Evolutionary conservation across 1,140 invertebrate species (phyloP).

Genomic region (Penaeus vannamei): DNA sequence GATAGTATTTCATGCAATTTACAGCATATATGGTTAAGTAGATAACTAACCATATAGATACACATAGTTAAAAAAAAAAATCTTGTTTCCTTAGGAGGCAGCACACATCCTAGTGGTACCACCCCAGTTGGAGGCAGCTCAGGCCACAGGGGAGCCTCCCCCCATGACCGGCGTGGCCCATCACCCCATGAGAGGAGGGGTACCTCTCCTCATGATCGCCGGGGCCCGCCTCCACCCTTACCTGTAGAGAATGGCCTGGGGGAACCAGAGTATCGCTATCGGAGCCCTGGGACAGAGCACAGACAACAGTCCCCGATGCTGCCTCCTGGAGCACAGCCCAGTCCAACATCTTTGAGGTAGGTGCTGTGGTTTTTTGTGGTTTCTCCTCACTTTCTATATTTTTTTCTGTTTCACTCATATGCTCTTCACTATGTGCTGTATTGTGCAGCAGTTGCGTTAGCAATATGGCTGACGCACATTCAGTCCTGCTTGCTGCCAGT

Average conservation of each 20-base stretch:
- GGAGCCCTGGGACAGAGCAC: constrained; percentile 57
- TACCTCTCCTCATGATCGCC: constrained; percentile 63
- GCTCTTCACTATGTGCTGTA: background rate
- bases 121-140: constrained; percentile 17
- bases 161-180: constrained; percentile 60
- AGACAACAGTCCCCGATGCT: constrained; percentile 64
- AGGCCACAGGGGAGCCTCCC: constrained; percentile 62
- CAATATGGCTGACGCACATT: too few relatives aligned
- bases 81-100: too few relatives aligned
- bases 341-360: constrained; percentile 51
- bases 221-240: constrained; percentile 49
- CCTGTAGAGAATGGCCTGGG: constrained; percentile 55
- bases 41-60: too few relatives aligned
- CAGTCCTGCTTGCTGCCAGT: too few relatives aligned
- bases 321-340: constrained; percentile 61
- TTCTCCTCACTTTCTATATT: background rate
- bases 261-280: constrained; percentile 57
- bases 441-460: too few relatives aligned
- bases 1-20: background rate
- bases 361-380: background rate
- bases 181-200: constrained; percentile 59
- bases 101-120: background rate
- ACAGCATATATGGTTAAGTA: background rate
- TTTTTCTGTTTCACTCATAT: background rate
- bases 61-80: too few relatives aligned